A percentile compares a stretch with the other conserved stretches of the same genome.
Evolutionary conservation across 2,113 vertebrate genomes (phyloP).

Genomic region (Haplotaxodon microlepis): DNA sequence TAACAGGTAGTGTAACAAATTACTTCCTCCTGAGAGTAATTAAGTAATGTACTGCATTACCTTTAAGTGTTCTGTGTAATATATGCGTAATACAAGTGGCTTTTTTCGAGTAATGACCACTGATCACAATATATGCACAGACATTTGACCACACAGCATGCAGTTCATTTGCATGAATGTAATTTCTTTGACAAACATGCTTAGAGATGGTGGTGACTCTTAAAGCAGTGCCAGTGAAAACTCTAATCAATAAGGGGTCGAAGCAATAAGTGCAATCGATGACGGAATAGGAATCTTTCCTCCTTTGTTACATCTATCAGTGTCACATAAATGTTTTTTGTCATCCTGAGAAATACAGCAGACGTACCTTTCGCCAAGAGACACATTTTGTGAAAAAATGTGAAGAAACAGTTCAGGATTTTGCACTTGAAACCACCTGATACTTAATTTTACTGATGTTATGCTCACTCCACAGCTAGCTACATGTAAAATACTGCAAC

Average conservation of each 20-base stretch:
- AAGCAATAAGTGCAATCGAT: not conserved
- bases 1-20: not conserved
- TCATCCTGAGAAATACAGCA: not conserved
- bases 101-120: not conserved
- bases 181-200: not conserved
- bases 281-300: not conserved
- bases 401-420: not conserved
- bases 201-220: not conserved
- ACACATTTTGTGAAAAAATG: not conserved
- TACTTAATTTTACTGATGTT: not conserved
- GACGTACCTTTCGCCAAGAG: not conserved
- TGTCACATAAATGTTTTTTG: not conserved
- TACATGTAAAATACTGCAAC: not conserved
- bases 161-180: not conserved
- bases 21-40: not conserved
- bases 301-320: not conserved
- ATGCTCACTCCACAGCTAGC: not conserved
- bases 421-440: not conserved
- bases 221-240: not conserved
- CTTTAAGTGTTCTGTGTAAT: not conserved
- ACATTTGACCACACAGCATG: not conserved
- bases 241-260: not conserved
- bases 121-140: not conserved
- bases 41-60: not conserved
- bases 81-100: not conserved